A percentile compares a stretch with the other conserved stretches of the same genome.
Conservation (phyloP, 2,113 vertebrate species). For the Martes martes region DNA sequence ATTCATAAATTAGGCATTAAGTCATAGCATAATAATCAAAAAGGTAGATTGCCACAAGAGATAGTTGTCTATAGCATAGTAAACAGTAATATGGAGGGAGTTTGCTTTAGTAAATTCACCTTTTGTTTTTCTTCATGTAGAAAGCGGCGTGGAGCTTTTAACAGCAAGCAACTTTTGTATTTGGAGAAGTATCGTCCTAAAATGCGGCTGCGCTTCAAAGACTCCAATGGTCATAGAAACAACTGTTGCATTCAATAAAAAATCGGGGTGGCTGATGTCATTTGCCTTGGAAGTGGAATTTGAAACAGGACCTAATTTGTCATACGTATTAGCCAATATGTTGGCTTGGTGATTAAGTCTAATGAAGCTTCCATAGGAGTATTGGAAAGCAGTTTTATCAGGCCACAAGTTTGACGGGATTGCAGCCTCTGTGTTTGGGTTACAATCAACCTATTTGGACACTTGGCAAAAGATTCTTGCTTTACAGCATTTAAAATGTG, state of each 20-base stretch:
- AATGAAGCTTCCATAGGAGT: constrained; percentile 81
- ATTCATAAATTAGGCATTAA: neutral
- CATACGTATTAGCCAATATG: constrained; percentile 54
- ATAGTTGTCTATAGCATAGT: neutral
- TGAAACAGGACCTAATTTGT: constrained; percentile 75
- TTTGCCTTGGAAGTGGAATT: constrained; percentile 79
- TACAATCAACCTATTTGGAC: constrained; percentile 75
- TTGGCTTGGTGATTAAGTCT: constrained; percentile 81
- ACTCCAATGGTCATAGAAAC: constrained; percentile 97
- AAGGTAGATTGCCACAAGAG: neutral
- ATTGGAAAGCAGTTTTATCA: constrained; percentile 65
- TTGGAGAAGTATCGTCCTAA: constrained; percentile 99
- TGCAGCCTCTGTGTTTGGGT: constrained; percentile 76
- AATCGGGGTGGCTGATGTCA: constrained; percentile 72
- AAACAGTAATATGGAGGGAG: neutral
- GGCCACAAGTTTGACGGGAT: constrained; percentile 79
- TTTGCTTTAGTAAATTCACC: neutral
- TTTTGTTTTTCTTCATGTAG: constrained; percentile 75
- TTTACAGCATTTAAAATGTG: constrained; percentile 78
- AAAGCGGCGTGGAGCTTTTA: constrained; percentile 99
- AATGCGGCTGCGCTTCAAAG: constrained; percentile 99
- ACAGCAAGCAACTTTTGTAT: constrained; percentile 99
- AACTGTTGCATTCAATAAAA: constrained; percentile 99
- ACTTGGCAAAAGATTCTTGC: constrained; percentile 78
- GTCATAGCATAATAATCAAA: neutral